Evolutionary conservation across 2,797 vertebrate species (phyloP), one percentile per base, ranked within the genome.

Genomic region (Steatocranus sp.): DNA sequence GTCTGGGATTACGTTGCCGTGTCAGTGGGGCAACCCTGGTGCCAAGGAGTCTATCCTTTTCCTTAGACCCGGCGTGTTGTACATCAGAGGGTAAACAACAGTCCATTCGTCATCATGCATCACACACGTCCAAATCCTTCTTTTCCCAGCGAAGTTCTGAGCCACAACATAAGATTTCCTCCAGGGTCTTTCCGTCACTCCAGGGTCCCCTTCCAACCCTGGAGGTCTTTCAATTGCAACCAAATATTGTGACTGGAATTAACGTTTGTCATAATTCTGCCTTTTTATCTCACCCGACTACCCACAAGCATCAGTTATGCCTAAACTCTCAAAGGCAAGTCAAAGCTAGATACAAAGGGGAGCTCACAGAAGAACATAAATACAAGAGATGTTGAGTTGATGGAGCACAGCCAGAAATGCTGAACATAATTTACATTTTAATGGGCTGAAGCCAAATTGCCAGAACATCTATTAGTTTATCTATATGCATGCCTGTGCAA

Each of bases 171-270:
- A 88, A 53, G 58, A 83, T 80, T 41, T 76, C 75, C 18, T 20
- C 41, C 4, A 38, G 8, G 30, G 76, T 54, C 36, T 74, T 86
- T 79, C 88, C 90, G 7, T 78, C 90, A 3, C 75, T 89, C 6
- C 75, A 3, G 17, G 81, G 80, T 53, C 86, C 85, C 7, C 90
- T 93, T 36, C 90, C 93, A 6, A 77, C 78, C 4, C 43, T 95
- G 43, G 75, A 90, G 51, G 75, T 91, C 27, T 82, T 89, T 73
- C 91, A 91, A 18, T 83, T 94, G 32, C 89, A 74, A 14, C 86
- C 90, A 50, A 85, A 89, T 56, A 18, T 79, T n/a, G 70, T 81
- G 27, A 30, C 80, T 7, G 61, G 61, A 80, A 51, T 49, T 2
- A 20, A 10, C 6, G 3, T 46, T 32, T 58, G 54, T 78, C 70